Conservation (phyloP, 2,113 vertebrate species). For the Tetrao urogallus region DNA sequence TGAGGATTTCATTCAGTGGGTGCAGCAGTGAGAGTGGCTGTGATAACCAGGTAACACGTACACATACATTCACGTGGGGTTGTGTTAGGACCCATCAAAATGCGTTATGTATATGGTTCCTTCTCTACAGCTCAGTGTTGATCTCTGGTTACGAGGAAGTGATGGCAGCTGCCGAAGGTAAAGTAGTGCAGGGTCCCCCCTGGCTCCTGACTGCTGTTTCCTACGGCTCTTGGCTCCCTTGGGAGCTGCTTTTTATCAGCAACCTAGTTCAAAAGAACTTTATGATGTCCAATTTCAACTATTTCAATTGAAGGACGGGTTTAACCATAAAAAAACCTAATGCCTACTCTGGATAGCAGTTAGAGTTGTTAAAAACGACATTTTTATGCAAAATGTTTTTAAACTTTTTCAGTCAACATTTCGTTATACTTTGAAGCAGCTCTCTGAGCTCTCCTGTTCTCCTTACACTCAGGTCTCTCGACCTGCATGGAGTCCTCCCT, state of each 20-base stretch:
- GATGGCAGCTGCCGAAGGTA: not conserved
- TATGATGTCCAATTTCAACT: not conserved
- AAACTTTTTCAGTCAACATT: not conserved
- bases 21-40: not conserved
- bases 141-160: not conserved
- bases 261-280: not conserved
- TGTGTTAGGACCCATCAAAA: not conserved
- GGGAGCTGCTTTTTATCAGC: not conserved
- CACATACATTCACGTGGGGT: not conserved
- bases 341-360: not conserved
- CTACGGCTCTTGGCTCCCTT: not conserved
- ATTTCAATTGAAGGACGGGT: not conserved
- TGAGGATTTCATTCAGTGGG: not conserved
- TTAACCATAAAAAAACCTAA: not conserved
- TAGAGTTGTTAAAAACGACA: not conserved
- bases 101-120: not conserved
- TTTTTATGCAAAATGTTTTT: not conserved
- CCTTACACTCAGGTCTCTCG: accelerated
- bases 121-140: not conserved
- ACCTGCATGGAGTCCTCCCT: not conserved
- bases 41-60: not conserved
- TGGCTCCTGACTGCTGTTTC: not conserved
- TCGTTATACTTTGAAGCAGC: not conserved
- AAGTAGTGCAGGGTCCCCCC: not conserved
- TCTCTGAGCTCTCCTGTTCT: not conserved